A percentile compares a stretch with the other conserved stretches of the same genome.
phyloP scores from a whole-genome alignment of 2,113 vertebrate genomes.

The Macquaria ambigua region DNA sequence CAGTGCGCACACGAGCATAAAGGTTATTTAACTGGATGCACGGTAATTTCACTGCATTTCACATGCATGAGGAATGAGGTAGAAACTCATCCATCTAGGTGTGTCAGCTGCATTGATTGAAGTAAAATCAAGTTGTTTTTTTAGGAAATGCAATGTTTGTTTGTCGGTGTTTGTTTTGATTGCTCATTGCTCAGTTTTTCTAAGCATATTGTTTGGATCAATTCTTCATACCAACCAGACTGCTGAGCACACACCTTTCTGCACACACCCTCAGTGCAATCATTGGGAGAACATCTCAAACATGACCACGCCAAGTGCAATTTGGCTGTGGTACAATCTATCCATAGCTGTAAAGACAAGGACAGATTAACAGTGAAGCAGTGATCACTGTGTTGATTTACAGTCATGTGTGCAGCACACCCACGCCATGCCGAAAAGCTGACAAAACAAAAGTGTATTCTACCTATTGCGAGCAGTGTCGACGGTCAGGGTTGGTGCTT shows the following conservation, averaged over 20 bases:
- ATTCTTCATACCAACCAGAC: background rate
- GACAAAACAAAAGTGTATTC: background rate
- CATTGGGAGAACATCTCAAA: background rate
- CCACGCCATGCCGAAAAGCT: background rate
- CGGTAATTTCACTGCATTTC: background rate
- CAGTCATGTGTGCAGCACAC: slow-evolving; percentile 39
- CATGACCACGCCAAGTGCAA: slow-evolving; percentile 17
- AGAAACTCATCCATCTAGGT: background rate
- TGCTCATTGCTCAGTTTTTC: background rate
- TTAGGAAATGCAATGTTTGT: background rate
- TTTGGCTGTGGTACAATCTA: background rate
- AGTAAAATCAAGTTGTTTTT: background rate
- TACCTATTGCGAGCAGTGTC: background rate
- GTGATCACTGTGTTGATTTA: slow-evolving; percentile 11
- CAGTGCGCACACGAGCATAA: background rate
- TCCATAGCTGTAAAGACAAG: slow-evolving; percentile 3
- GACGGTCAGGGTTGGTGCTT: background rate
- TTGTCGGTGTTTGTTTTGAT: slow-evolving; percentile 1
- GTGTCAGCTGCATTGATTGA: background rate
- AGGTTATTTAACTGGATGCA: background rate
- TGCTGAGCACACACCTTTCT: background rate
- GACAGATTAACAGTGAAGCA: slow-evolving; percentile 16
- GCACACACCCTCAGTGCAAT: slow-evolving; percentile 19
- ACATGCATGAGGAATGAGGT: background rate
- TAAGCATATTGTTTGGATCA: background rate